Evolutionary conservation across 2,797 vertebrate species (phyloP), one percentile per base, ranked within the genome.

Genomic region (Karalla daura): DNA sequence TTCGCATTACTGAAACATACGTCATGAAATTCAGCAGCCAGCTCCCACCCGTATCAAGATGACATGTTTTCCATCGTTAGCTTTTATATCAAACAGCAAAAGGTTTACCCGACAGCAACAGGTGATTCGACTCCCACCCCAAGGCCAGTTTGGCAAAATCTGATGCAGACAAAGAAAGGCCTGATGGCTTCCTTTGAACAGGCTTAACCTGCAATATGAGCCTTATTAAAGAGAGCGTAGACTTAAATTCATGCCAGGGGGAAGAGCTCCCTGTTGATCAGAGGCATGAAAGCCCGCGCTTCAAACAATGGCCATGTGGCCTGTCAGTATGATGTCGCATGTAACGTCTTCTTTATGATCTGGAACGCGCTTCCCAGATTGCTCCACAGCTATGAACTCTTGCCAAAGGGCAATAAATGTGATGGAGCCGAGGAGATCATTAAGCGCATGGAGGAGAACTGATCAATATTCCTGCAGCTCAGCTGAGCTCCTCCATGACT

Each of bases 171-270:
- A 55, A 66, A 74, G n/a, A 55, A 75, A 53, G 33, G 59, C 15
- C 53, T 70, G 70, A 75, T 78, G 33, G 49, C 18, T 52, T 36
- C 60, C 50, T 56, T 76, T 65, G 74, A 64, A 78, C 36, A 24
- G 27, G 18, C 36, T 63, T 20, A 54, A 59, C 30, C 33, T 53
- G 28, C 30, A 61, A 45, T 52, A 39, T 18, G 40, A 59, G 39
- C 17, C 15, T 32, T 54, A 52, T 65, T 64, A 79, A 64, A 77
- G 20, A 70, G 49, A 59, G 9, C 43, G 33, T 20, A 41, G 41
- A 39, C 56, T 54, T 8, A 50, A 1, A 46, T 58, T 56, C 13
- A 54, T 21, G 27, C 17, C 56, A 21, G 35, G 15, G 51, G 67
- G 30, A 33, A 23, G 21, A 25, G 25, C 24, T 40, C 11, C n/a